Evolutionary conservation across 2,888 invertebrate species (phyloP), one percentile per base, ranked within the genome.

Genomic region (Andrena bucephala): DNA sequence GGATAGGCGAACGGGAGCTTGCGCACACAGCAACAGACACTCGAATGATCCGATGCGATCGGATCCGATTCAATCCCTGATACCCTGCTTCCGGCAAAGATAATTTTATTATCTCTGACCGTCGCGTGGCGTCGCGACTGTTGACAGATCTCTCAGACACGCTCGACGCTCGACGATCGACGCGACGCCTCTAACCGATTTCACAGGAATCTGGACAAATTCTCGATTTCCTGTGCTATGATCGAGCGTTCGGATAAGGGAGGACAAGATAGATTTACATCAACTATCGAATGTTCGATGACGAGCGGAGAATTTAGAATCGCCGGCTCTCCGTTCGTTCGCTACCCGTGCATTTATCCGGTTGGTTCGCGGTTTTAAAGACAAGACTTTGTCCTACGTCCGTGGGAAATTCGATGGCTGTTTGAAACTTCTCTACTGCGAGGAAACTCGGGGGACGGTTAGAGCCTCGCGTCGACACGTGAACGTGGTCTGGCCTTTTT

Each of bases 341-440:
- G 5, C 59, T 70, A 10, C 52, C 24, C 2, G 29, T 50, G 8
- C 59, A 65, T 24, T 77, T 66, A 36, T 54, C n/a, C 31, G n/a
- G 57, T 13, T 54, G 65, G 24, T 57, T 63, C 48, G 82, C 8
- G 82, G 82, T 74, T 16, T 29, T 62, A 16, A 72, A 77, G 62
- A 74, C 73, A 52, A 33, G 57, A 62, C 72, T 77, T 63, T 78
- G 81, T 73, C 69, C 79, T 67, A 82, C 70, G 76, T 85, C 78
- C 87, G 87, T 87, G 87, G 81, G 87, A 87, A 87, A 83, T 70
- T 62, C 16, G 36, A 60, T 87, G 73, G 69, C 63, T 84, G 87
- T 42, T 66, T 29, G 60, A 66, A 83, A 81, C 68, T 87, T 87
- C 70, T 59, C 20, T 10, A 27, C 54, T 10, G 29, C 68, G 8